Base-by-base conservation (phyloP, 2,888 invertebrate genomes). In the Apotomis turbidana region DNA sequence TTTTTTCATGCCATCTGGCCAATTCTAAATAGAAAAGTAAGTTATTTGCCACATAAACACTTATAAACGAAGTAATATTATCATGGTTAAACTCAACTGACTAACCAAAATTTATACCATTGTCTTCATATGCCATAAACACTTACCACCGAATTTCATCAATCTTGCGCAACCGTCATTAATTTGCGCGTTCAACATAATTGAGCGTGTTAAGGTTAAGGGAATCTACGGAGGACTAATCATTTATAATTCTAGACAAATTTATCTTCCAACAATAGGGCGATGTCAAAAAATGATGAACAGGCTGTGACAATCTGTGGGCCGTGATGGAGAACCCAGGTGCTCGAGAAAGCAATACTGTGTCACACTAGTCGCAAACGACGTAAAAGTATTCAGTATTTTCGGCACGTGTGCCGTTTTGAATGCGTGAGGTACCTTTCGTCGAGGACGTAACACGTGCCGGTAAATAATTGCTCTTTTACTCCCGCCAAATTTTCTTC, bases 171-270 rank as follows among this genome's bases (percentile, higher is more conserved):
- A 41, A 38, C 55, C 61, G 46, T 61, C 60, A 71, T 67, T 55
- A 66, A 66, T 70, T 60, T 55, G 6, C 52, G 54, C 55, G 38
- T n/a, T n/a, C 51, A 49, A 58, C 70, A 61, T 67, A 61, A 71
- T 71, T 71, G 55, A 71, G 55, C 49, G 71, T 59, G 55, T 61
- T 64, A 15, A 67, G 71, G 60, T 71, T 55, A 71, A 60, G 52
- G 49, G 55, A 61, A 55, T 46, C 62, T 57, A 54, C 60, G 66
- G 41, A 49, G 27, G 71, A 38, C 66, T 55, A 58, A 52, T 70
- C 55, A 49, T 67, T 71, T 67, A 67, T 60, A 46, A 69, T 49
- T 36, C 44, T 63, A 64, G 64, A 68, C 57, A 67, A 61, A 71
- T 58, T 57, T 67, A 68, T 71, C 51, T 51, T 8, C 38, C 54